Conservation (phyloP, 2,113 vertebrate genomes). For the Tylochromis polylepis region DNA sequence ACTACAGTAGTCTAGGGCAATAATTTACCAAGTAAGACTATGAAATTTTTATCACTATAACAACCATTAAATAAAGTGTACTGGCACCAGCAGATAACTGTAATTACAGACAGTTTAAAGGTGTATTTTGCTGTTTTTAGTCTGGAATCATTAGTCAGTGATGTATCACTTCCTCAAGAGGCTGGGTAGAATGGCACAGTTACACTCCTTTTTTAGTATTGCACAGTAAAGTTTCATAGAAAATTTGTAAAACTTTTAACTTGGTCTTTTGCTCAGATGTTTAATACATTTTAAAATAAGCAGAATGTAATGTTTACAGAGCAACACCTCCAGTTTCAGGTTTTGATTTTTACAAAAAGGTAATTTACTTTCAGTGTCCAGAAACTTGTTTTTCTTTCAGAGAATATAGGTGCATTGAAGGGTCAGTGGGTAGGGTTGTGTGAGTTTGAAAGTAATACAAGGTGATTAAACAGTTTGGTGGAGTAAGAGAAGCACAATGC, state of each 20-base stretch:
- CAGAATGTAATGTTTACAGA: background rate
- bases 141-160: background rate
- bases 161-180: background rate
- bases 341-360: background rate
- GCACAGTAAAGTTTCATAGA: background rate
- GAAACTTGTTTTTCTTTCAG: background rate
- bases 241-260: background rate
- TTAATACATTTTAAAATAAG: background rate
- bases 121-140: background rate
- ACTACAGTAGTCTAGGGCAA: background rate
- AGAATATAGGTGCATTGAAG: background rate
- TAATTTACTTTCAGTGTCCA: background rate
- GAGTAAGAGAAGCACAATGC: slow-evolving; percentile 44
- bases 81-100: background rate
- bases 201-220: background rate
- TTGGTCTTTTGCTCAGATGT: background rate
- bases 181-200: too few species aligned
- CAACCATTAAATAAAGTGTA: too few species aligned
- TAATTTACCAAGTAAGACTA: background rate
- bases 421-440: slow-evolving; percentile 19
- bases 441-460: slow-evolving; percentile 40
- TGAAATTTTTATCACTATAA: background rate
- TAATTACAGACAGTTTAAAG: background rate
- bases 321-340: background rate
- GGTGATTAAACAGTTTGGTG: slow-evolving; percentile 49